Conservation (phyloP, 2,797 vertebrate species). For the Lagothrix lagotricha region DNA sequence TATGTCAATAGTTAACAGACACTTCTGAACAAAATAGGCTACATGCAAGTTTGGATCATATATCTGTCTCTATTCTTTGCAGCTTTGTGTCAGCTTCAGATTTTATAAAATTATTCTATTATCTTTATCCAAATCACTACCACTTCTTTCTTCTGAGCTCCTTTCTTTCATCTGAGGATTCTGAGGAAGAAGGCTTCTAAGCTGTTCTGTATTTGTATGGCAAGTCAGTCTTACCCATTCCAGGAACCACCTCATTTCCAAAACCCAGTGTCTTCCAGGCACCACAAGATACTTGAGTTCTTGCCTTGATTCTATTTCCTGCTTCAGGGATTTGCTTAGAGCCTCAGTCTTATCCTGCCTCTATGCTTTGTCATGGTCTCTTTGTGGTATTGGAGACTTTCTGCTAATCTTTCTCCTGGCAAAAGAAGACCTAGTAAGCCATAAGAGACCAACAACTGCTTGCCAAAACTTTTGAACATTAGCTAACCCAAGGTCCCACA, state of each 20-base stretch:
- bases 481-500: not conserved
- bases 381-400: not conserved
- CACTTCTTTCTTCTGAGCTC: not conserved
- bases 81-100: not conserved
- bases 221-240: not conserved
- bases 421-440: not conserved
- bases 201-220: not conserved
- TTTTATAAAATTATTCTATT: not conserved
- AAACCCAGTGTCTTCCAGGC: not conserved
- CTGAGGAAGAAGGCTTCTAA: not conserved
- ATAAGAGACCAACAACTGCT: not conserved
- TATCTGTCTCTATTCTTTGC: not conserved
- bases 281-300: not conserved
- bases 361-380: not conserved
- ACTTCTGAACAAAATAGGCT: not conserved
- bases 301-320: not conserved
- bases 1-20: not conserved
- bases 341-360: not conserved
- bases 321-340: not conserved
- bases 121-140: not conserved
- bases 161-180: not conserved
- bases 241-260: not conserved
- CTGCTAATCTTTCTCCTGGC: not conserved
- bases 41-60: not conserved
- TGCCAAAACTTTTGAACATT: not conserved